Conservation (phyloP, 2,888 invertebrate genomes). For the Capitulum mitella region DNA sequence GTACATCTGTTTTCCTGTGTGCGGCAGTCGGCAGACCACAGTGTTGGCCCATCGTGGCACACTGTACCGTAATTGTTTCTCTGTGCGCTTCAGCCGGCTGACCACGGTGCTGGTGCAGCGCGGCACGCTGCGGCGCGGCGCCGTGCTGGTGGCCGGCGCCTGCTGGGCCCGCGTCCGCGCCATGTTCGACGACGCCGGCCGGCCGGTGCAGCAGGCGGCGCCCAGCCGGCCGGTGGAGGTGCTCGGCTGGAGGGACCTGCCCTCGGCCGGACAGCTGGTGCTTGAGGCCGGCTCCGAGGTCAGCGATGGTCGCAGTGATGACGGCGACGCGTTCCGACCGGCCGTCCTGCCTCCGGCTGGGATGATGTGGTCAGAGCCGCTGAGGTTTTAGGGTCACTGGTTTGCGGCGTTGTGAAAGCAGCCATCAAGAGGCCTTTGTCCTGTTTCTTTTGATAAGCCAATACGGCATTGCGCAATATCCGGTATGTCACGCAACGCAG, state of each 20-base stretch:
- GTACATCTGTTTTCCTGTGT: too few relatives aligned
- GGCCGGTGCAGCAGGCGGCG: constrained; percentile 56
- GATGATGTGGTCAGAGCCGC: not conserved
- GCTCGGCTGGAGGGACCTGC: constrained; percentile 73
- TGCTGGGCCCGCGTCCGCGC: constrained; percentile 74
- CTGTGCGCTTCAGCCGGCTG: not conserved
- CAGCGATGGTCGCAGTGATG: too few relatives aligned
- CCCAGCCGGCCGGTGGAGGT: constrained; percentile 78
- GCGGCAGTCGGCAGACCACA: too few relatives aligned
- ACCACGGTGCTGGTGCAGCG: constrained; percentile 60
- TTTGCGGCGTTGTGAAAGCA: not conserved
- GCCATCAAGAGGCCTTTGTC: too few relatives aligned
- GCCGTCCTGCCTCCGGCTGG: not conserved
- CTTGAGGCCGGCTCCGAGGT: constrained; percentile 1
- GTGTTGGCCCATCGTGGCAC: too few relatives aligned
- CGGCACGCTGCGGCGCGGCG: constrained; percentile 72
- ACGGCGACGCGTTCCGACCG: not conserved
- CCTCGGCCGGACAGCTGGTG: not conserved
- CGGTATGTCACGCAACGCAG: too few relatives aligned
- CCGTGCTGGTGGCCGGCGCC: constrained; percentile 69
- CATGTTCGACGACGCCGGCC: constrained; percentile 69
- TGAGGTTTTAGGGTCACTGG: accelerated
- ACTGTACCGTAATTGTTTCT: too few relatives aligned
- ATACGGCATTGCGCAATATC: not conserved
- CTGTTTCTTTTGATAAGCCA: too few relatives aligned